Evolutionary conservation across 2,888 invertebrate genomes (phyloP), one percentile per base, ranked within the genome.

Genomic region (Scaptomyza parva): DNA sequence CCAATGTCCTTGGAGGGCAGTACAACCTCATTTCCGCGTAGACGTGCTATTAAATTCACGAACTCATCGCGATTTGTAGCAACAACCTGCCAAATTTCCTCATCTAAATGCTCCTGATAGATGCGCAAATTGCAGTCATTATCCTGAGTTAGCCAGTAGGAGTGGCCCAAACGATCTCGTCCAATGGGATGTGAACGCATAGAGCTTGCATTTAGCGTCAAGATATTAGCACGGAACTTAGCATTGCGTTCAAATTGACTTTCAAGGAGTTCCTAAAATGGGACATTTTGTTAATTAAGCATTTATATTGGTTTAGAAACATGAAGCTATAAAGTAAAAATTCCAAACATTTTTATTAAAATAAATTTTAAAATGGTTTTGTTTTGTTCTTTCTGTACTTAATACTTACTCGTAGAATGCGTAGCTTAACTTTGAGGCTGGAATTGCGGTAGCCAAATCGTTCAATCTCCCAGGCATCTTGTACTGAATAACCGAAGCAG

Each of bases 381-480:
- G 0, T 22, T 3, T 33, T 41, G 9, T 28, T 12, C n/a, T 30
- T 39, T 26, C 0, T 8, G 1, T n/a, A 9, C 9, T 22, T 7
- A 43, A 33, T 33, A 79, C 87, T 90, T 94, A 98, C 98, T 94
- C 98, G 97, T 61, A 99, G 93, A 81, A 97, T 94, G 78, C 96
- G 94, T 66, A 99, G 93, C 93, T 99, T 99, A 12, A 98, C 96
- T 85, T 95, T 94, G 51, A 97, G 93, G 86, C 97, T 96, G 74
- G 97, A 95, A 92, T 98, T 97, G 91, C 97, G 97, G 92, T 98
- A 99, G 37, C 98, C 98, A 93, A 98, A 98, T 77, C 98, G 94
- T 92, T 98, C 98, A 59, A 99, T 93, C 93, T 98, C 98, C 98
- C 98, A 98, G 59, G 97, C 98, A 93, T 98, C 98, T 89, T 97